phyloP scores from a whole-genome alignment of 2,113 vertebrate species.

The Chitala chitala region DNA sequence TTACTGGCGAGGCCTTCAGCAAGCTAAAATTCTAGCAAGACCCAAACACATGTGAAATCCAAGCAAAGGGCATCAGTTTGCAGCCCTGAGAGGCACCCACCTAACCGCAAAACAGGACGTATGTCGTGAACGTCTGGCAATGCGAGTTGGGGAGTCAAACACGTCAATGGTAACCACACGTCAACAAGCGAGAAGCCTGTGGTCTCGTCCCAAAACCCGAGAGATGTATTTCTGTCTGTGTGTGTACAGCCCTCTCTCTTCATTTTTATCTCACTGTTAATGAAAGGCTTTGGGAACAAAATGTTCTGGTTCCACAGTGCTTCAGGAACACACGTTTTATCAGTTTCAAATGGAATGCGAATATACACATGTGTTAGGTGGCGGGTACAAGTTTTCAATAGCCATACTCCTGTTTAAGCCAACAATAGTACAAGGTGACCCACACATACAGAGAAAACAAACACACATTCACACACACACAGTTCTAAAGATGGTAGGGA shows the following conservation, averaged over 20 bases:
- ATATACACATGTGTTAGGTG: no score
- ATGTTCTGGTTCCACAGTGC: constrained; percentile 12
- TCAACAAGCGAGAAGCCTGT: constrained; percentile 34
- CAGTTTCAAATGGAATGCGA: no score
- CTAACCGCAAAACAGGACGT: no score
- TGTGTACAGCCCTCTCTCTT: constrained; percentile 52
- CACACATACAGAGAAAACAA: no score
- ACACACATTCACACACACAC: no score
- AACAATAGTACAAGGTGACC: no score
- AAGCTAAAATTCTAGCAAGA: no score
- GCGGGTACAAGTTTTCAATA: no score
- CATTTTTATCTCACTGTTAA: constrained; percentile 58
- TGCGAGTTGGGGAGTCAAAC: neutral
- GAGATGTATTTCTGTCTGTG: constrained; percentile 46
- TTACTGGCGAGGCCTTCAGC: no score
- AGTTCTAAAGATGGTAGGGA: no score
- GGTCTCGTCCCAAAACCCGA: constrained; percentile 41
- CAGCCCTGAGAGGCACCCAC: neutral
- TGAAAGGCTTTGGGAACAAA: constrained; percentile 55
- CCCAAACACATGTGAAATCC: neutral
- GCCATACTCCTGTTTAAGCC: no score
- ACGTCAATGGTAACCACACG: constrained; percentile 23
- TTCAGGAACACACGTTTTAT: neutral
- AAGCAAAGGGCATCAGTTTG: neutral
- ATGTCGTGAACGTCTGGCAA: neutral